Evolutionary conservation across 1,140 invertebrate genomes (phyloP), one percentile per base, ranked within the genome.

Genomic region (Pachypsylla venusta): DNA sequence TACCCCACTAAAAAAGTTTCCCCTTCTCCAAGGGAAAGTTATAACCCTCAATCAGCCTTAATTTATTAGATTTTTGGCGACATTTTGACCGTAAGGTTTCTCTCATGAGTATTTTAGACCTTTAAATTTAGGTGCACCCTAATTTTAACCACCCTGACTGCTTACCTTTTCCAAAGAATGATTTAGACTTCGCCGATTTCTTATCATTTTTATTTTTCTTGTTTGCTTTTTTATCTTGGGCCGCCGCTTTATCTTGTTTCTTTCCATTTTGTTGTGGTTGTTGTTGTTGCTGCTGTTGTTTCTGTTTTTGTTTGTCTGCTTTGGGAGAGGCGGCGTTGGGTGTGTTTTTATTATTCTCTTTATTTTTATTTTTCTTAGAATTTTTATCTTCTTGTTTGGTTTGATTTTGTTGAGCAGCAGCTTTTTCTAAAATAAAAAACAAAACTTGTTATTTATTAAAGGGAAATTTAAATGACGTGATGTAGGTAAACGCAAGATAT

Each of bases 401-500:
- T 48, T 48, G 42, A 19, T 48, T 48, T 19, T 48, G 16, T n/a
- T 48, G 42, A 48, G 42, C 42, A 48, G 42, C 42, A 48, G 42
- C 42, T 48, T 48, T 48, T 7, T 48, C 42, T 48, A 22, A 22
- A 48, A 10, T 19, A 4, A 22, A 48, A 35, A 10, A 35, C 10
- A 35, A 35, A 12, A 35, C 30, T 35, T 35, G 10, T 10, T 35
- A 12, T 35, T n/a, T n/a, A n/a, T n/a, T n/a, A n/a, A n/a, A n/a
- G n/a, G n/a, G n/a, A n/a, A n/a, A n/a, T n/a, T n/a, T n/a, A n/a
- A n/a, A n/a, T n/a, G n/a, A n/a, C n/a, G n/a, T n/a, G n/a, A n/a
- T n/a, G n/a, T n/a, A n/a, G n/a, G n/a, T n/a, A n/a, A n/a, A n/a
- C n/a, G n/a, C n/a, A n/a, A n/a, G n/a, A n/a, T n/a, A n/a, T n/a